phyloP scores from a whole-genome alignment of 2,113 vertebrate species.

The Leucopternis melanops region DNA sequence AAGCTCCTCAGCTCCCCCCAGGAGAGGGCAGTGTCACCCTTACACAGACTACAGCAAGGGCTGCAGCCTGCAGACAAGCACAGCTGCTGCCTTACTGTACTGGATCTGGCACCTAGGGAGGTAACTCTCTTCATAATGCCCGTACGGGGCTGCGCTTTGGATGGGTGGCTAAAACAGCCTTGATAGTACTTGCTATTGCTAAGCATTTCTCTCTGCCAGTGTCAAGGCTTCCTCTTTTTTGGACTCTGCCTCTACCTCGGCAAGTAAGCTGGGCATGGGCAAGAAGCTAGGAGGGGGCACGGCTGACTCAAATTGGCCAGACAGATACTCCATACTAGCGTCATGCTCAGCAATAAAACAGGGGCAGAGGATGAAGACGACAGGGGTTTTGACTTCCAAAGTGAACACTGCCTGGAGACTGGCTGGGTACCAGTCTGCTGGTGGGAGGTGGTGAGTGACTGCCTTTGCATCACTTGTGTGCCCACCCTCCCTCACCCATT shows the following conservation, averaged over 20 bases:
- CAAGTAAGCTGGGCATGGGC: not conserved
- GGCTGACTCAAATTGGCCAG: not conserved
- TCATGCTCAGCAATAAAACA: not conserved
- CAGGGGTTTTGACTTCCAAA: not conserved
- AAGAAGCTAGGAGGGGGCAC: not conserved
- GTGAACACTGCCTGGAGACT: not conserved
- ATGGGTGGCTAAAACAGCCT: accelerated
- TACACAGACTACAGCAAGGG: not conserved
- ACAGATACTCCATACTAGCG: not conserved
- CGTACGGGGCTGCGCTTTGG: accelerated
- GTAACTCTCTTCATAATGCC: accelerated
- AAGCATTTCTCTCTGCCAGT: not conserved
- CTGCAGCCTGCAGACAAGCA: not conserved
- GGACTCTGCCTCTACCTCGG: not conserved
- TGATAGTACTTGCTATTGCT: not conserved
- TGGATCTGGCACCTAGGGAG: accelerated
- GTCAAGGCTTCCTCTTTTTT: not conserved
- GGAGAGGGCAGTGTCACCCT: conserved; percentile 7
- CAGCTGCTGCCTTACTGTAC: accelerated
- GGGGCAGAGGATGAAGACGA: not conserved
- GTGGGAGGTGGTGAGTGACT: not conserved
- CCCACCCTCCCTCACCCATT: not conserved
- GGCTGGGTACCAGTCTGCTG: not conserved
- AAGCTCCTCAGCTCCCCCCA: not conserved
- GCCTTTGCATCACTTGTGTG: not conserved